Evolutionary conservation across 2,888 invertebrate species (phyloP).

Genomic region (Orthosia incerta): DNA sequence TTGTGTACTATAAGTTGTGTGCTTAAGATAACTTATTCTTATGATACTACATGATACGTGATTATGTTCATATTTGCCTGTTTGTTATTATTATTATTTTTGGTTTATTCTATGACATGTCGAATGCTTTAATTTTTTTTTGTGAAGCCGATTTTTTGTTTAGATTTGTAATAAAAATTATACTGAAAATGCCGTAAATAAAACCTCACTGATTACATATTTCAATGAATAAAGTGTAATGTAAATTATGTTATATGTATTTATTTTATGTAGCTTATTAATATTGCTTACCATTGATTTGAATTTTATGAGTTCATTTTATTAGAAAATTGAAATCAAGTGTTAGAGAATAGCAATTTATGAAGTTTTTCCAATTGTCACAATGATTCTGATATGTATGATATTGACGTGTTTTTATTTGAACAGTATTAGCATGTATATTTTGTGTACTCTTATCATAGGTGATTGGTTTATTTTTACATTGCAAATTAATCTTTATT

Average conservation of each 20-base stretch:
- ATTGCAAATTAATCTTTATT: constrained; percentile 72
- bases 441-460: constrained; percentile 61
- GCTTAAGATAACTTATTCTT: constrained; percentile 34
- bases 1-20: constrained; percentile 35
- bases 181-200: constrained; percentile 40
- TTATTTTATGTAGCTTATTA: constrained; percentile 38
- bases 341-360: constrained; percentile 20
- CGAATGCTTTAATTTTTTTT: constrained; percentile 27
- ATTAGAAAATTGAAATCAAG: constrained; percentile 21
- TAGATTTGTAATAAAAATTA: neutral
- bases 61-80: constrained; percentile 52
- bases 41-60: constrained; percentile 44
- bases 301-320: neutral
- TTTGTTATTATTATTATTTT: constrained; percentile 33
- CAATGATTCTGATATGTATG: constrained; percentile 19
- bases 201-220: neutral
- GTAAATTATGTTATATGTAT: constrained; percentile 28
- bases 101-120: constrained; percentile 46
- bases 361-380: constrained; percentile 19
- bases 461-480: constrained; percentile 70
- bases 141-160: neutral
- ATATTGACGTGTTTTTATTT: constrained; percentile 31
- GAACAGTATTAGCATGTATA: constrained; percentile 59
- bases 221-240: neutral
- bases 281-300: constrained; percentile 28